Evolutionary conservation across 2,113 vertebrate species (phyloP), one percentile per base, ranked within the genome.

Genomic region (Caloenas nicobarica): DNA sequence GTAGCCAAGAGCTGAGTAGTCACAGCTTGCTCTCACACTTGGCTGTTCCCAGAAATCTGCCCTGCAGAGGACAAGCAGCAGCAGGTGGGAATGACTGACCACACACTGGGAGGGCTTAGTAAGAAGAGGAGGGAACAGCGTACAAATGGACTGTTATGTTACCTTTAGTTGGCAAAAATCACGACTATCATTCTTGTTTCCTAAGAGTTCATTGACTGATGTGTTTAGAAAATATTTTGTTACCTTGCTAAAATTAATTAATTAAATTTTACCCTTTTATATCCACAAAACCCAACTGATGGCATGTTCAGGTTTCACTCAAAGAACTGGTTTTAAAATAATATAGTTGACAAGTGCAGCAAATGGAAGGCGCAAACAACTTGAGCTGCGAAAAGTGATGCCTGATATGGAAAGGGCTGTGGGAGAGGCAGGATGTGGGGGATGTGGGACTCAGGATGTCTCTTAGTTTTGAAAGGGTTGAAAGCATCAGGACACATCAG

Each of bases 41-140:
- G 68, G 68, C 78, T 73, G 17, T 86, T 95, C 57, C 38, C 81
- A 93, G 90, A 86, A 84, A 68, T 88, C 48, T 89, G 53, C 44
- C 48, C 68, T 50, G 68, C 50, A 73, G 40, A 85, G 71, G 78
- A 94, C 65, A 89, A 89, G 84, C 81, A 81, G 83, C 88, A 96
- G 88, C 93, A 93, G 88, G 58, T 96, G 88, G 66, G 58, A 93
- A 91, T 79, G 65, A 81, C 61, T 57, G 61, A 72, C 53, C 25
- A 65, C 50, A 60, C 69, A 31, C 36, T 16, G 16, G 18, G 31
- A 29, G 12, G 34, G 16, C 22, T 91, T 31, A 26, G 28, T 46
- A 80, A 65, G 36, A 61, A 53, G 61, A 65, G 54, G 10, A 64
- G 38, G 40, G 38, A 62, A 79, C 26, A 73, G 50, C 1, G 0